These are phyloP conservation scores for Odontocerum albicorne DNA, from an alignment of 2,888 invertebrate species.

Conservation along the genomic window DNA sequence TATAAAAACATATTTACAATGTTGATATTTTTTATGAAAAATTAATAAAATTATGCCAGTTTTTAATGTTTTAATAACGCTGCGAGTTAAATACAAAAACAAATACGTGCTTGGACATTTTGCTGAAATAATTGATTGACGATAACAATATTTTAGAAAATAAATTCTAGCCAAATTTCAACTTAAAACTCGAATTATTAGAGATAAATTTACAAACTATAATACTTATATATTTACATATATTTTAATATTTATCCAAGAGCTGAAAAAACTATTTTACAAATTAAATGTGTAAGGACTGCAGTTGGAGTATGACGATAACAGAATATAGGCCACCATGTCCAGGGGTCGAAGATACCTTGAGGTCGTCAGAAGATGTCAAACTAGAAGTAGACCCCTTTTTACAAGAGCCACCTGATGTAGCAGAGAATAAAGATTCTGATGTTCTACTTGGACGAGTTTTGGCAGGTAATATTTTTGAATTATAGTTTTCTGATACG, in stretches of 20 bases:
- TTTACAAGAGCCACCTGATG: slow-evolving; percentile 23
- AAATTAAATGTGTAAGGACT: slow-evolving; percentile 57
- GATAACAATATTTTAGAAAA: not conserved
- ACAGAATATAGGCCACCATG: slow-evolving; percentile 46
- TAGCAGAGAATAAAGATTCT: slow-evolving; percentile 37
- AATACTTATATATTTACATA: slow-evolving; percentile 10
- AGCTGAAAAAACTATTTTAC: slow-evolving; percentile 48
- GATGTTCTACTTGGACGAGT: slow-evolving; percentile 61
- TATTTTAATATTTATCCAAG: slow-evolving; percentile 25
- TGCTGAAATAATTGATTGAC: slow-evolving; percentile 39
- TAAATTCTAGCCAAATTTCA: slow-evolving; percentile 21
- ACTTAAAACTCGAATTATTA: slow-evolving; percentile 3
- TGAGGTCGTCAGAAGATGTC: slow-evolving; percentile 39
- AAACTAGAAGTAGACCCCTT: slow-evolving; percentile 43
- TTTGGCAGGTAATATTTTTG: slow-evolving; percentile 63
- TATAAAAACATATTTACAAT: too few relatives aligned
- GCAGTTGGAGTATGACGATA: slow-evolving; percentile 41
- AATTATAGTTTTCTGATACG: too few relatives aligned
- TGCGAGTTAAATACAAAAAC: not conserved
- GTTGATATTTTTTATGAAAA: too few relatives aligned
- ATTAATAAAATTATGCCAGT: not conserved
- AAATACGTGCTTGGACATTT: slow-evolving; percentile 30
- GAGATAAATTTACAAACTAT: slow-evolving; percentile 3
- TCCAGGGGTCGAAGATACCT: slow-evolving; percentile 36
- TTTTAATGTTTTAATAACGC: too few relatives aligned